Conservation (phyloP, 2,888 invertebrate species). For the Calliopum simillimum region DNA sequence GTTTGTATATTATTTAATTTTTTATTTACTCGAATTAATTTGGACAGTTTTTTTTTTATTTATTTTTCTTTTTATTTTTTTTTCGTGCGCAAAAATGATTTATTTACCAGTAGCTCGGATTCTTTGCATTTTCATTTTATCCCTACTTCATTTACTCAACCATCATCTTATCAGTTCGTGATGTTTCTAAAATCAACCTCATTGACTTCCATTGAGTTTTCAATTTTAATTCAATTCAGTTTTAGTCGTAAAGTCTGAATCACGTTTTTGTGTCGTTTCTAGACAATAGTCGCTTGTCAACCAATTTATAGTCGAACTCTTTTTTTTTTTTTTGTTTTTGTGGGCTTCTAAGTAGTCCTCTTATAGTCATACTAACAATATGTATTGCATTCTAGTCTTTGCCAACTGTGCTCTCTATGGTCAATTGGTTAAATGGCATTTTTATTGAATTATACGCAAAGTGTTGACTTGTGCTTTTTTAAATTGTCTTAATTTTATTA, state of each 20-base stretch:
- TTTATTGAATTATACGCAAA: slow-evolving; percentile 48
- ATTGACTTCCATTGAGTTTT: slow-evolving; percentile 4
- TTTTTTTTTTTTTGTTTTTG: background rate
- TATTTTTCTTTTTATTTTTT: background rate
- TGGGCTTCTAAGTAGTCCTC: background rate
- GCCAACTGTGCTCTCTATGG: slow-evolving; percentile 12
- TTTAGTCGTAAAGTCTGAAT: slow-evolving; percentile 20
- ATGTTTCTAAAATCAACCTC: background rate
- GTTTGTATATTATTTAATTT: background rate
- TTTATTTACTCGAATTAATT: background rate
- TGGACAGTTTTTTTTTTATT: no score
- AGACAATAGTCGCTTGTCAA: slow-evolving; percentile 36
- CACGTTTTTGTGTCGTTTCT: slow-evolving; percentile 31
- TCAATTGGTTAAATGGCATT: slow-evolving; percentile 48
- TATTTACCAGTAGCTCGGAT: background rate
- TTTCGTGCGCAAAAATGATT: background rate
- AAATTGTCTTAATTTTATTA: slow-evolving; percentile 21
- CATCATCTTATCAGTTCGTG: background rate
- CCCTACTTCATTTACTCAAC: background rate
- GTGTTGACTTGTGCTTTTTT: slow-evolving; percentile 15
- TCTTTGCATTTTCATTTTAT: background rate
- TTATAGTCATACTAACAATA: no score
- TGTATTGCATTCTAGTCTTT: no score
- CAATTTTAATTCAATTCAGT: slow-evolving; percentile 18
- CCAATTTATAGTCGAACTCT: slow-evolving; percentile 18